phyloP scores from a whole-genome alignment of 2,888 invertebrate species.

The Synergus laeviventris region DNA sequence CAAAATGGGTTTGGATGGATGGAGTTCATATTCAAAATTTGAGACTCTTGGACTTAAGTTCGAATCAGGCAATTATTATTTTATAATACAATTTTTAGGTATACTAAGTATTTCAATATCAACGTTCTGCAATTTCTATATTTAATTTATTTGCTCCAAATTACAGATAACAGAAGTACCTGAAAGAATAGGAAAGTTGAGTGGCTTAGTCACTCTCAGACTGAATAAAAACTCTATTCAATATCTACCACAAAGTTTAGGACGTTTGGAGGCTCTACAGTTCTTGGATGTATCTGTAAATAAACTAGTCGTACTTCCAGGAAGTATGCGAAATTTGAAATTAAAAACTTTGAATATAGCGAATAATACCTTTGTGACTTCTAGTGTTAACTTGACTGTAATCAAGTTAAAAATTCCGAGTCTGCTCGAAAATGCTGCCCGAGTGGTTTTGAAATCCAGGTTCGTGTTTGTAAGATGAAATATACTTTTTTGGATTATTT shows the following conservation, averaged over 20 bases:
- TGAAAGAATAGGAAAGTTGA: constrained; percentile 80
- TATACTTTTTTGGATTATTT: not conserved
- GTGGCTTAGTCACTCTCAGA: constrained; percentile 81
- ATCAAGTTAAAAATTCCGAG: constrained; percentile 75
- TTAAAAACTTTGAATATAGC: constrained; percentile 80
- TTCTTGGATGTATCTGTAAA: constrained; percentile 80
- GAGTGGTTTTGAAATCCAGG: constrained; percentile 77
- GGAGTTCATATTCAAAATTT: constrained; percentile 79
- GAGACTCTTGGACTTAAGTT: constrained; percentile 81
- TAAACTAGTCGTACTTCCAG: constrained; percentile 79
- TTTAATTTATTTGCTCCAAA: not conserved
- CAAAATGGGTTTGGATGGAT: constrained; percentile 83
- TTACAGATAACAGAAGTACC: constrained; percentile 77
- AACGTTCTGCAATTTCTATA: not conserved
- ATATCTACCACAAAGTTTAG: constrained; percentile 82
- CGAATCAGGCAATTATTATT: constrained; percentile 78
- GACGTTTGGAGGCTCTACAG: constrained; percentile 78
- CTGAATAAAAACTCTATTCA: constrained; percentile 81
- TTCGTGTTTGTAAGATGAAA: constrained; percentile 48
- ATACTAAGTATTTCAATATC: not conserved
- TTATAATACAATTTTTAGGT: not conserved
- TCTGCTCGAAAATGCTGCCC: constrained; percentile 79
- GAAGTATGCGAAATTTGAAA: constrained; percentile 78
- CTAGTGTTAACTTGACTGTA: constrained; percentile 48
- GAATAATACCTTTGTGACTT: constrained; percentile 74